Percentiles rank a stretch among this genome's conserved stretches.
Evolutionary conservation across 2,797 vertebrate genomes (phyloP).

Genomic region (Acanthurus leucopareius): DNA sequence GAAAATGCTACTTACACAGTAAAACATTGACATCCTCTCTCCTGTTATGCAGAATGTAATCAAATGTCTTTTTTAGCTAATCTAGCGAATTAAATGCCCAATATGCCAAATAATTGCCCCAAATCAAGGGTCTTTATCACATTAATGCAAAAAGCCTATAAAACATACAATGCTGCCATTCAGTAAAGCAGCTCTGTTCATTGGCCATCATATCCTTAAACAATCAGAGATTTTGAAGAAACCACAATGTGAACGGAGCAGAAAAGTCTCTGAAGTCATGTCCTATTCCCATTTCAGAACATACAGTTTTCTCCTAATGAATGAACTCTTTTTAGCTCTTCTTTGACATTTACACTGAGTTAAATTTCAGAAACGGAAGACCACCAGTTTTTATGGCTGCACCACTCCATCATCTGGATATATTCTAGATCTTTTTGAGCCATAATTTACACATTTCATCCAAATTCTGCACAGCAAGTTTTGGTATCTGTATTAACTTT

Average conservation of each 20-base stretch:
- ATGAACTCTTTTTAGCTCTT: constrained; percentile 5
- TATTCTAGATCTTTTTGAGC: not conserved
- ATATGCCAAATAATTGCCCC: too few relatives aligned
- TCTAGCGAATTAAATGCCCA: too few relatives aligned
- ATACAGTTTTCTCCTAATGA: too few relatives aligned
- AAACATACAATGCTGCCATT: too few relatives aligned
- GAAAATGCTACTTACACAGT: not conserved
- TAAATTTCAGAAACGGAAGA: not conserved
- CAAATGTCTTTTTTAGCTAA: not conserved
- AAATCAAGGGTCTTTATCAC: not conserved
- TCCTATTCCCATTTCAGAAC: not conserved
- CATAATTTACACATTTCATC: not conserved
- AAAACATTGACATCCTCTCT: not conserved
- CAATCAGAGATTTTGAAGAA: not conserved
- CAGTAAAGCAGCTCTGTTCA: too few relatives aligned
- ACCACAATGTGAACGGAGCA: not conserved
- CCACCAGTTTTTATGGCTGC: not conserved
- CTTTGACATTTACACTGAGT: not conserved
- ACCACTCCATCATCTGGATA: not conserved
- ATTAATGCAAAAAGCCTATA: not conserved
- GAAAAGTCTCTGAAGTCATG: not conserved
- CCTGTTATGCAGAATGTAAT: not conserved
- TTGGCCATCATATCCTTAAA: too few relatives aligned
- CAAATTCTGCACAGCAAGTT: not conserved
- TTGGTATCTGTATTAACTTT: not conserved